phyloP scores from a whole-genome alignment of 2,888 invertebrate genomes.

The Thymelicus acteon region DNA sequence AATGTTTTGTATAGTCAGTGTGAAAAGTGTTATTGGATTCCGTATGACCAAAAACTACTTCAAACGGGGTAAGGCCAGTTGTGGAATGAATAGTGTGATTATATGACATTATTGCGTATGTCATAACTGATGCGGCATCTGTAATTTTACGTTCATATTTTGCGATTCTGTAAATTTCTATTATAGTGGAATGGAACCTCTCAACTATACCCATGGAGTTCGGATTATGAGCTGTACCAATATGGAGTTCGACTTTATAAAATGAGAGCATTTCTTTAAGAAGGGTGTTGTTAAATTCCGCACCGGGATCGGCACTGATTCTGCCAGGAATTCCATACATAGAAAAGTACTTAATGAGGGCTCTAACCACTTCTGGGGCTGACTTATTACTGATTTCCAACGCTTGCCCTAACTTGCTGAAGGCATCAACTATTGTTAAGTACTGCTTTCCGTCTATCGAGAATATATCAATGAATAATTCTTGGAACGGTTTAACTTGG shows the following conservation, averaged over 20 bases:
- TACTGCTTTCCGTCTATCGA: conserved; percentile 6
- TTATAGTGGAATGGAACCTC: conserved; percentile 1
- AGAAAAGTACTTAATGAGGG: conserved; percentile 8
- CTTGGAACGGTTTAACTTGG: conserved; percentile 24
- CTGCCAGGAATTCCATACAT: conserved; percentile 27
- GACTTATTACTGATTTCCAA: conserved; percentile 42
- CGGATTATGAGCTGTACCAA: conserved; percentile 13
- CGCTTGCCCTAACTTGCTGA: conserved; percentile 49
- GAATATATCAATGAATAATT: conserved; percentile 1
- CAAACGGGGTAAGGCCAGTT: neutral
- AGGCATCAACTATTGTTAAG: conserved; percentile 40
- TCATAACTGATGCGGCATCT: conserved; percentile 10
- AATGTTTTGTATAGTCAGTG: conserved; percentile 40
- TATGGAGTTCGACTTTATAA: conserved; percentile 25
- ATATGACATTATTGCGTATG: conserved; percentile 1
- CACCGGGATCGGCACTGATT: conserved; percentile 25
- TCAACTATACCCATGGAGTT: conserved; percentile 1
- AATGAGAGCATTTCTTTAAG: conserved; percentile 14
- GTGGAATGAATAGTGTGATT: neutral
- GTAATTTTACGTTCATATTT: neutral
- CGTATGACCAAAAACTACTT: neutral
- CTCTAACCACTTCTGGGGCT: conserved; percentile 34
- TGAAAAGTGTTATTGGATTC: neutral
- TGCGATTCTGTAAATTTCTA: conserved; percentile 7
- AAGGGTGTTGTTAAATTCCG: conserved; percentile 26